Conservation (phyloP, 2,888 invertebrate genomes). For the Luffia ferchaultella region DNA sequence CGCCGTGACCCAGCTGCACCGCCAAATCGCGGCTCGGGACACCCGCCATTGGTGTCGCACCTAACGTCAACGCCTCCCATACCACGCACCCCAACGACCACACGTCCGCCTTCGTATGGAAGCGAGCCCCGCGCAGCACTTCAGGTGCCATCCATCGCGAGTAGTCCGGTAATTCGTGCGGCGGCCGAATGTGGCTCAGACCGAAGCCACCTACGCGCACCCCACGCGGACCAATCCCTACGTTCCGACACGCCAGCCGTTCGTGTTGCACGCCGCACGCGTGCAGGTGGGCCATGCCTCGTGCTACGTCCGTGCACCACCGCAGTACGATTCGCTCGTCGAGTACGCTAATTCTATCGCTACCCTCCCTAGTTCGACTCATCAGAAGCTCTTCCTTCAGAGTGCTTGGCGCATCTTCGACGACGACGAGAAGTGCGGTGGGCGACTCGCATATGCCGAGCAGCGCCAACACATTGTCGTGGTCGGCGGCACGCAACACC, state of each 20-base stretch:
- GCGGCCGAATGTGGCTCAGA: conserved; percentile 69
- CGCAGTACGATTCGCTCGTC: conserved; percentile 71
- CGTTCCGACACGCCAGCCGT: conserved; percentile 74
- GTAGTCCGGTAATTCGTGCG: conserved; percentile 74
- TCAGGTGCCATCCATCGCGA: conserved; percentile 84
- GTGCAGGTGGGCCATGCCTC: conserved; percentile 76
- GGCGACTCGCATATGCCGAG: conserved; percentile 83
- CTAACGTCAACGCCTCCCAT: conserved; percentile 85
- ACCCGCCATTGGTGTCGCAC: conserved; percentile 79
- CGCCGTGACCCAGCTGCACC: conserved; percentile 73
- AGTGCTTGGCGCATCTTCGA: conserved; percentile 73
- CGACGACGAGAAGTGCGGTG: conserved; percentile 76
- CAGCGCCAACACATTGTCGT: conserved; percentile 76
- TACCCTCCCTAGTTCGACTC: conserved; percentile 50
- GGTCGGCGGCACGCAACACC: conserved; percentile 72
- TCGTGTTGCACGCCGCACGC: conserved; percentile 76
- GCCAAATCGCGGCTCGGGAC: conserved; percentile 73
- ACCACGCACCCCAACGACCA: conserved; percentile 86
- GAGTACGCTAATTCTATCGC: conserved; percentile 65
- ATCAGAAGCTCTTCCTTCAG: conserved; percentile 76
- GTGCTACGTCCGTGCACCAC: conserved; percentile 71
- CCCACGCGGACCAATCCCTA: conserved; percentile 68
- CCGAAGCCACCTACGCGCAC: conserved; percentile 81
- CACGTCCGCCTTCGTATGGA: conserved; percentile 77
- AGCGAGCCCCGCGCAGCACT: conserved; percentile 73